Percentiles rank a stretch among this genome's conserved stretches.
These are phyloP conservation scores for Philereme vetulata DNA, from an alignment of 2,888 invertebrate species.

Conservation along the genomic window DNA sequence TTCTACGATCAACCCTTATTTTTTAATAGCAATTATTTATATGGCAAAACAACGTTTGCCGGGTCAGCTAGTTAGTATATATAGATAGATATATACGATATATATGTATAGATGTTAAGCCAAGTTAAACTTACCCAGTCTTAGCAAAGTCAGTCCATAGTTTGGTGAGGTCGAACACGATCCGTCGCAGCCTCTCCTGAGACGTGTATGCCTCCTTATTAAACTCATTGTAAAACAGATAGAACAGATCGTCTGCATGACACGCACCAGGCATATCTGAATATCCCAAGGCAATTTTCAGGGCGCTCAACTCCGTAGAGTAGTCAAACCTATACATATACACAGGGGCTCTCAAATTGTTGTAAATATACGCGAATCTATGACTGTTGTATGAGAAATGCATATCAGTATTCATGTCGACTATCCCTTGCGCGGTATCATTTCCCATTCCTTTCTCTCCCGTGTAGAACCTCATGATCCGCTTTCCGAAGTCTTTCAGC, in stretches of 20 bases:
- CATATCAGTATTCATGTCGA: slow-evolving; percentile 52
- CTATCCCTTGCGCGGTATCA: slow-evolving; percentile 44
- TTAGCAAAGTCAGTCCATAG: slow-evolving; percentile 75
- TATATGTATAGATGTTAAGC: too few relatives aligned
- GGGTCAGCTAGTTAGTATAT: neutral
- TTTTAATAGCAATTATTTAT: too few relatives aligned
- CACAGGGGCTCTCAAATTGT: slow-evolving; percentile 41
- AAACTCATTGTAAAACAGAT: slow-evolving; percentile 65
- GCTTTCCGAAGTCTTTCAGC: slow-evolving; percentile 50
- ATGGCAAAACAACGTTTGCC: too few relatives aligned
- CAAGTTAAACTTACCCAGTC: slow-evolving; percentile 50
- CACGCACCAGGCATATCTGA: slow-evolving; percentile 60
- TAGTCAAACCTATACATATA: slow-evolving; percentile 64
- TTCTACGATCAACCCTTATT: too few relatives aligned
- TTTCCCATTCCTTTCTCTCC: slow-evolving; percentile 46
- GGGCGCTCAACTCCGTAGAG: slow-evolving; percentile 59
- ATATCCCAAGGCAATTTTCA: slow-evolving; percentile 47
- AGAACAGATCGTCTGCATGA: slow-evolving; percentile 79
- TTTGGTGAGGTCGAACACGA: slow-evolving; percentile 64
- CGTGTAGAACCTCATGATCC: slow-evolving; percentile 57
- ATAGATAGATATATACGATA: too few relatives aligned
- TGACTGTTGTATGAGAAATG: slow-evolving; percentile 55
- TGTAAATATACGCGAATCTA: slow-evolving; percentile 55
- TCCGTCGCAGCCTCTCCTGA: slow-evolving; percentile 53
- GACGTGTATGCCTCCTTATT: slow-evolving; percentile 53